phyloP scores from a whole-genome alignment of 2,888 invertebrate genomes.

The Ormyrus pomaceus region DNA sequence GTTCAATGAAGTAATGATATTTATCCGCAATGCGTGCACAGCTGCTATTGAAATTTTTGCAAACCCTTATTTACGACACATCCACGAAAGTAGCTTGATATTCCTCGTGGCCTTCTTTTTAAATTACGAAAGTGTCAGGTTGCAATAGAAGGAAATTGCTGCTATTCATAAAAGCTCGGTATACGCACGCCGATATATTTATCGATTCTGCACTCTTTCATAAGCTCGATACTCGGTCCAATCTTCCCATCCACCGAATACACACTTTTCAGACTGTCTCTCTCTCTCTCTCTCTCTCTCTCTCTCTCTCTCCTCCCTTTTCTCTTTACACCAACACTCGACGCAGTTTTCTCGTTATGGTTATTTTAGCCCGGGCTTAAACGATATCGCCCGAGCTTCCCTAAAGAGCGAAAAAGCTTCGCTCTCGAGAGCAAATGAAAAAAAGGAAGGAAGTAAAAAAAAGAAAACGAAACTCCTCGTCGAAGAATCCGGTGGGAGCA shows the following conservation, averaged over 20 bases:
- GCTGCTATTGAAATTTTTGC: too few relatives aligned
- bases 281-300: too few relatives aligned
- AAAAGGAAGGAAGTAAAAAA: background rate
- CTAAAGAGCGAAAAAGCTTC: background rate
- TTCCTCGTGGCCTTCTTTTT: background rate
- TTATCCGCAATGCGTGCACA: too few relatives aligned
- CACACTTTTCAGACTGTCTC: constrained; percentile 4
- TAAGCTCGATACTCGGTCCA: constrained; percentile 27
- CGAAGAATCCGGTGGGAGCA: background rate
- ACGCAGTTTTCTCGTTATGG: constrained; percentile 7
- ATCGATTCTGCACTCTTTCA: constrained; percentile 24
- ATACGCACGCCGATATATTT: constrained; percentile 2
- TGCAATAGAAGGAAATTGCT: background rate
- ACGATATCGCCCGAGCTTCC: background rate
- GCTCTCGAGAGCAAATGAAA: background rate
- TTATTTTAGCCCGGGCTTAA: constrained; percentile 3
- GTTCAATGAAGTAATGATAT: too few relatives aligned
- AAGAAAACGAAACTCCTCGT: too few relatives aligned
- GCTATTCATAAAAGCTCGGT: constrained; percentile 13
- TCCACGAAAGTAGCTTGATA: too few relatives aligned
- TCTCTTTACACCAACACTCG: background rate
- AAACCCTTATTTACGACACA: too few relatives aligned
- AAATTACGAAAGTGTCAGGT: background rate
- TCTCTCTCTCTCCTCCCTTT: too few relatives aligned
- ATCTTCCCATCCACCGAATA: background rate